Base-by-base conservation (phyloP, 2,113 vertebrate genomes). In the Amazona guildingii region DNA sequence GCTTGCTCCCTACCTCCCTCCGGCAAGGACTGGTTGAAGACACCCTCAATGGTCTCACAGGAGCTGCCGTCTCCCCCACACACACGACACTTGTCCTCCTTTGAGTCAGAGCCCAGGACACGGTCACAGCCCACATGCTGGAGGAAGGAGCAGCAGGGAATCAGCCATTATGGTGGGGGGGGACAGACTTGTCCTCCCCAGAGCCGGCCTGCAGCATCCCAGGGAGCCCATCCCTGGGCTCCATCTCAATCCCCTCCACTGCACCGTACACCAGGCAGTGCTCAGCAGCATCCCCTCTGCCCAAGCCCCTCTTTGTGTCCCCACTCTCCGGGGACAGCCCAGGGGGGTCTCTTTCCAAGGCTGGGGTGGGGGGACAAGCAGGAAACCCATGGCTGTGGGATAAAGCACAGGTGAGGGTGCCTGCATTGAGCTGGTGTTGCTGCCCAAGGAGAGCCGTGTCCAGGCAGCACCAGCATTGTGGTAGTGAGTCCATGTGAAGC, bases 81-180 rank as follows among this genome's bases (percentile, higher is more conserved):
- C 75, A 99, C 97, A 1, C 99, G 98, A 75, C 99, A 99, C 85
- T 99, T 99, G 96, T 99, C 99, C 87, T 99, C 99, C 17, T 99
- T 98, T 5, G 98, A 95, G 57, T 99, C 99, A 0, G 99, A 99
- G 96, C 98, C 98, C 63, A 99, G 98, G 86, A 99, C 97, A 17
- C 99, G 98, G 97, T 99, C 99, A 1, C 99, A 99, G 93, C 99
- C 99, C 77, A 99, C 99, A 1, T 99, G 99, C 99, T 99, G 97
- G 13, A 11, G 69, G 86, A 33, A 67, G 83, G 20, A 84, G 75
- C 51, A 64, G 37, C 41, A n/a, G 35, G 74, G 11, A 35, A 29
- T 97, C 48, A 90, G 19, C 24, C 11, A 1, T 27, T 31, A 73
- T 11, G n/a, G n/a, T 17, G 62, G 17, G 11, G 29, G 29, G 28